Percentiles rank a stretch among this genome's conserved stretches.
Evolutionary conservation across 2,797 vertebrate species (phyloP).

Genomic region (Macropus fuliginosus): DNA sequence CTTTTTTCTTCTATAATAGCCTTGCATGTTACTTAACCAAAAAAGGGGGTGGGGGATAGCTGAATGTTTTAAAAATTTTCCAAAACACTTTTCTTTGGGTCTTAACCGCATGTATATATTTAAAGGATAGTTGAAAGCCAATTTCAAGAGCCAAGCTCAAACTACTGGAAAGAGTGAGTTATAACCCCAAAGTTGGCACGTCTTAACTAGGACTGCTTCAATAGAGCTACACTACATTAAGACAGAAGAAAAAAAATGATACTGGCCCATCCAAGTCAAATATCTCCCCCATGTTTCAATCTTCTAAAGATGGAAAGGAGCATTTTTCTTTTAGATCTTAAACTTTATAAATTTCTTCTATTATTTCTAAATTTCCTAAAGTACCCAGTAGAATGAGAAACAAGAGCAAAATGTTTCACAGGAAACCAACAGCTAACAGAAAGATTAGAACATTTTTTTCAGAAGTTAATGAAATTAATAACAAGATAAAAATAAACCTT

Average conservation of each 20-base stretch:
- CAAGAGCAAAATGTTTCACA: conserved; percentile 26
- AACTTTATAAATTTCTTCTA: background rate
- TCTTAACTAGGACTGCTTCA: conserved; percentile 45
- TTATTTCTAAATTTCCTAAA: background rate
- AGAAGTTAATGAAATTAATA: conserved; percentile 60
- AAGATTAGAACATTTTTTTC: background rate
- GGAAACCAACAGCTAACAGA: background rate
- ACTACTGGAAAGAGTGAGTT: conserved; percentile 61
- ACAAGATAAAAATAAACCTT: conserved; percentile 68
- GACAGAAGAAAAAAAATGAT: conserved; percentile 54
- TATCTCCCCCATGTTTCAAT: conserved; percentile 35
- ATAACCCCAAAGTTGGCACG: conserved; percentile 55
- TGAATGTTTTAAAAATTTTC: conserved; percentile 43
- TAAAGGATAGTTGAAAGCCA: conserved; percentile 41
- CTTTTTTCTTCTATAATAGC: conserved; percentile 2
- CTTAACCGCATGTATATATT: conserved; percentile 45
- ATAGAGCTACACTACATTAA: conserved; percentile 25
- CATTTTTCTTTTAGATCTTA: background rate
- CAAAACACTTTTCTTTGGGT: conserved; percentile 35
- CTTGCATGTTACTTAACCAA: background rate
- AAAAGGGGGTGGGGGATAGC: background rate
- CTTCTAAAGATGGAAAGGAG: conserved; percentile 53
- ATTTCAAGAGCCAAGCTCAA: conserved; percentile 66
- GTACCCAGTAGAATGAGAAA: conserved; percentile 21
- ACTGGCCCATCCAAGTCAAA: conserved; percentile 46